Percentiles rank a stretch among this genome's conserved stretches.
phyloP scores from a whole-genome alignment of 2,113 vertebrate genomes.

The Sebastes fasciatus region DNA sequence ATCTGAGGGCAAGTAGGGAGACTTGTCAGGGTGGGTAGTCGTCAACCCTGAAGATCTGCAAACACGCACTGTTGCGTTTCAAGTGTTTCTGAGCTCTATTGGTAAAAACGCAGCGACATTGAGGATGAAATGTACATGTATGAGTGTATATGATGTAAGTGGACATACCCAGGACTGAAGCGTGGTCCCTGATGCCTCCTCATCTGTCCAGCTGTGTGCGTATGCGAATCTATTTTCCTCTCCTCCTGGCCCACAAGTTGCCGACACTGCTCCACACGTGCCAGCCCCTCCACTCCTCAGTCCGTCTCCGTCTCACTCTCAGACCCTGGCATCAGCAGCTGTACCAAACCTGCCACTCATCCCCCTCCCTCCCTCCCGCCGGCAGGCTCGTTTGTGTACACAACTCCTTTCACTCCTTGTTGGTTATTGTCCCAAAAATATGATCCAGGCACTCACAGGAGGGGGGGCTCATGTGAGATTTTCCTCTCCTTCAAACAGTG shows the following conservation, averaged over 20 bases:
- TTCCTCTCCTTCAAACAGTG: constrained; percentile 37
- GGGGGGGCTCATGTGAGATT: constrained; percentile 24
- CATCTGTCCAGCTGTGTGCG: constrained; percentile 75
- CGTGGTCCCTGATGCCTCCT: constrained; percentile 74
- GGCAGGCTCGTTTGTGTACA: constrained; percentile 41
- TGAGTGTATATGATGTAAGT: constrained; percentile 19
- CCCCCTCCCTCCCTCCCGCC: constrained; percentile 39
- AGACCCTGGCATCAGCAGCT: constrained; percentile 69
- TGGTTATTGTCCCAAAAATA: constrained; percentile 52
- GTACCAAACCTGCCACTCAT: constrained; percentile 60
- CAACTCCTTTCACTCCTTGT: constrained; percentile 63
- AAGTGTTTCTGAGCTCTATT: constrained; percentile 39
- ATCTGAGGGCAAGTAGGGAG: constrained; percentile 70
- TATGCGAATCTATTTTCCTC: constrained; percentile 53
- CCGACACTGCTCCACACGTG: constrained; percentile 55
- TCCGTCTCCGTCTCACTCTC: constrained; percentile 56
- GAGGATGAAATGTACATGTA: constrained; percentile 29
- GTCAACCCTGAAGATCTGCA: constrained; percentile 59
- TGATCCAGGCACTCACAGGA: constrained; percentile 36
- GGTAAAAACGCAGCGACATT: constrained; percentile 25
- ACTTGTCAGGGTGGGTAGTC: constrained; percentile 71
- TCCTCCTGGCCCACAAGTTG: constrained; percentile 75
- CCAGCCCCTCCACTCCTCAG: constrained; percentile 63
- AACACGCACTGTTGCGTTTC: constrained; percentile 62
- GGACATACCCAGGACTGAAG: constrained; percentile 81